phyloP scores from a whole-genome alignment of 1,140 invertebrate species.

The Calosoma granatense region DNA sequence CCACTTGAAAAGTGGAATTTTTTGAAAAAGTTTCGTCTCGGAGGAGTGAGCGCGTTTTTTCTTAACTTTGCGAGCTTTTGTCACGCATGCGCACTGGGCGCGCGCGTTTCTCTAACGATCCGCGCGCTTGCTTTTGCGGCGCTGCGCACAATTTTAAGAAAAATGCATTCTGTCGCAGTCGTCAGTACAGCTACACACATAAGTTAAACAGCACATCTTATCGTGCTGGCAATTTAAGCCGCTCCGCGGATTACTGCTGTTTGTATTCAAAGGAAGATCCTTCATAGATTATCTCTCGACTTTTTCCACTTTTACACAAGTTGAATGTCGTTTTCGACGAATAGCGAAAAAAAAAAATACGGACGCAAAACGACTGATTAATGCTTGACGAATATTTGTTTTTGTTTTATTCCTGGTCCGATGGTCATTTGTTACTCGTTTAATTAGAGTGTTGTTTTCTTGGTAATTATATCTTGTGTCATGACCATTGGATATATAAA shows the following conservation, averaged over 20 bases:
- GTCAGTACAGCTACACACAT: slow-evolving; percentile 26
- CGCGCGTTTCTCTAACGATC: slow-evolving; percentile 29
- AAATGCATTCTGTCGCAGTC: slow-evolving; percentile 32
- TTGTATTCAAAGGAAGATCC: background rate
- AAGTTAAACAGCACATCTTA: slow-evolving; percentile 19
- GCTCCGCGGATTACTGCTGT: no score
- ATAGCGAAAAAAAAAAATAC: background rate
- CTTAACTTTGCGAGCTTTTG: background rate
- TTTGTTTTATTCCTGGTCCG: no score
- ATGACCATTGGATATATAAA: no score
- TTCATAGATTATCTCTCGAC: background rate
- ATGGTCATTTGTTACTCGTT: no score
- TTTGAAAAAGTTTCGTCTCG: slow-evolving; percentile 1
- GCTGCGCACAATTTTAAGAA: slow-evolving; percentile 32
- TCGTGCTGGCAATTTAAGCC: background rate
- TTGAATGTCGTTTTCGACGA: background rate
- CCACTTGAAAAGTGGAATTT: no score
- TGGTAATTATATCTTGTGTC: no score
- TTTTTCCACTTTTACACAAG: background rate
- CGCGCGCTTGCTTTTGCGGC: slow-evolving; percentile 24
- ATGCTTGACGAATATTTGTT: no score
- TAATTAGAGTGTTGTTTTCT: no score
- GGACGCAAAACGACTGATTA: no score
- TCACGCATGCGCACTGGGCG: slow-evolving; percentile 26
- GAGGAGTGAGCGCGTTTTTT: slow-evolving; percentile 4